Evolutionary conservation across 2,888 invertebrate species (phyloP), one percentile per base, ranked within the genome.

Genomic region (Pyrgus malvae): DNA sequence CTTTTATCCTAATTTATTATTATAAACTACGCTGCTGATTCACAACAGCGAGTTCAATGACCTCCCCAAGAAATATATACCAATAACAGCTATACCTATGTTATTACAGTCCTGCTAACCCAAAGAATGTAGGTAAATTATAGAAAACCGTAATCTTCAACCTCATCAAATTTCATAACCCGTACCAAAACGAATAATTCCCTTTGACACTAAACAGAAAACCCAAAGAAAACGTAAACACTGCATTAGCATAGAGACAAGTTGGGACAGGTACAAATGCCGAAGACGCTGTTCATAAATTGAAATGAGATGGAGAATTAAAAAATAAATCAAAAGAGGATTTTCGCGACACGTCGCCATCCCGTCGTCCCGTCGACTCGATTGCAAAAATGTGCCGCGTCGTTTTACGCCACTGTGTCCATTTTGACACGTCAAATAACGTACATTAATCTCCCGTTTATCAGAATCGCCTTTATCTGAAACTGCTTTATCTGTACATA

Each of bases 311-410:
- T 68, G 70, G 74, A 69, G 83, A 90, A 90, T 90, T 90, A 90
- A 90, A 88, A 89, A 85, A 89, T 89, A 89, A 89, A 89, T 88
- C 89, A 89, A 89, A 89, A 80, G 86, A 83, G 83, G 85, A 85
- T 87, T 85, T 84, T 79, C 80, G 62, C 74, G 75, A 80, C 88
- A 77, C 89, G 89, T 85, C 80, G 79, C 71, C 74, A 72, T 27
- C 55, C n/a, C n/a, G n/a, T n/a, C n/a, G 29, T 12, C 12, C 74
- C 41, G 31, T 33, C 41, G 72, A 69, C 66, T 76, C 82, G 83
- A 85, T 88, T 87, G 88, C 82, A 88, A 88, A 86, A 83, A 78
- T 75, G 75, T 69, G 65, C 65, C 65, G 68, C 69, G 65, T 62
- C 62, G 61, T 60, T 51, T 35, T 12, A 23, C 40, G 35, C 35